Evolutionary conservation across 2,888 invertebrate species (phyloP), one percentile per base, ranked within the genome.

Genomic region (Yponomeuta sedellus): DNA sequence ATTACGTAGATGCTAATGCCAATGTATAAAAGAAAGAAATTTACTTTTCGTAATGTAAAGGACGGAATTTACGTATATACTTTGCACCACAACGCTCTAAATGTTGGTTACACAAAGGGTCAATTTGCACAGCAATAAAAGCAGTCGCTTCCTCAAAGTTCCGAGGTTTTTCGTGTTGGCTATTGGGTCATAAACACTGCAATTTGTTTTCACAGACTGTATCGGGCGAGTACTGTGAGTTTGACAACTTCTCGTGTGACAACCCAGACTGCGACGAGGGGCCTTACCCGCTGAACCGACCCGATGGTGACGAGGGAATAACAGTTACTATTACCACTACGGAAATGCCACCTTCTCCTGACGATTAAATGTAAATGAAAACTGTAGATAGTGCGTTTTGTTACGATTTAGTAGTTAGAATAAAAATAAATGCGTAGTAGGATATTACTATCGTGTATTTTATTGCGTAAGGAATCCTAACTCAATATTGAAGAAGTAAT

Each of bases 181-280:
- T 6, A 58, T 19, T 58, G 58, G 20, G 19, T 20, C 58, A 19
- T 58, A 25, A 59, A 59, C 25, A 59, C 8, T 20, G 11, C 25
- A 19, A 20, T 59, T 59, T 59, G 11, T 61, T 10, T 63, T 61
- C 19, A 20, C 79, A 91, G 91, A 77, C 75, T 67, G 78, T 91
- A 65, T 77, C 86, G 74, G 91, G 91, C 0, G 85, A 90, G 69
- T 86, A 80, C 71, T 91, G 91, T 70, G 88, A 90, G 71, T 89
- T 76, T 67, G 91, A 91, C 69, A 91, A 91, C 72, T 91, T 84
- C 73, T 88, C 88, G 0, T 91, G 91, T 70, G 79, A 83, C 39
- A 87, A 79, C 0, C 80, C 86, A 0, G 79, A 78, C 67, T 91
- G 91, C 75, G 85, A 81, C 67, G 91, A 91, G 72, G 91, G 91